Evolutionary conservation across 2,888 invertebrate species (phyloP).

Genomic region (Argyresthia goedartella): DNA sequence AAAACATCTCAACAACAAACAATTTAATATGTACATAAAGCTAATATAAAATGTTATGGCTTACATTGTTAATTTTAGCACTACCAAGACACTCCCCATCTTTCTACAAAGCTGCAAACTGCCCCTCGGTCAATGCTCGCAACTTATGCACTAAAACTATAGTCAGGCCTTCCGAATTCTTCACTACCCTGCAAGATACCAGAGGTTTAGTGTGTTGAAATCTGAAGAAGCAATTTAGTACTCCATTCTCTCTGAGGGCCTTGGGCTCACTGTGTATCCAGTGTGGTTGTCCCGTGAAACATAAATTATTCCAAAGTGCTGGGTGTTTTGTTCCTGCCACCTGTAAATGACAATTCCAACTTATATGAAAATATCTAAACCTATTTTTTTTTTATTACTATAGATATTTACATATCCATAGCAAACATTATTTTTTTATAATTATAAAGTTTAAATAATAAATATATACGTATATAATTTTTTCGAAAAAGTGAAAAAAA

Average conservation of each 20-base stretch:
- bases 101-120: conserved; percentile 88
- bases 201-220: conserved; percentile 87
- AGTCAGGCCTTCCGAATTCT: conserved; percentile 61
- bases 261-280: conserved; percentile 80
- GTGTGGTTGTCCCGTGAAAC: conserved; percentile 76
- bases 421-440: too few relatives aligned
- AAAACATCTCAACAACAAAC: background rate
- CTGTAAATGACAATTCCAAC: conserved; percentile 52
- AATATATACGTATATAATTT: too few relatives aligned
- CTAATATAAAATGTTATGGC: conserved; percentile 51
- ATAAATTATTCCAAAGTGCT: conserved; percentile 75
- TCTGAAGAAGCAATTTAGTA: conserved; percentile 80
- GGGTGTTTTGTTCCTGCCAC: conserved; percentile 84
- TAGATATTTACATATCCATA: too few relatives aligned
- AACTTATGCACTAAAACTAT: conserved; percentile 73
- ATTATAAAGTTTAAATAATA: too few relatives aligned
- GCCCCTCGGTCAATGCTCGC: conserved; percentile 89
- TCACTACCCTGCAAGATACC: conserved; percentile 73
- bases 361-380: too few relatives aligned
- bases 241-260: conserved; percentile 45
- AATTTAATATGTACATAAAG: too few relatives aligned
- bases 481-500: too few relatives aligned
- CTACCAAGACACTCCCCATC: conserved; percentile 88
- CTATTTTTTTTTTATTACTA: too few relatives aligned
- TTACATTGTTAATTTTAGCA: conserved; percentile 76